Evolutionary conservation across 2,113 vertebrate species (phyloP).

Genomic region (Otus sunia): DNA sequence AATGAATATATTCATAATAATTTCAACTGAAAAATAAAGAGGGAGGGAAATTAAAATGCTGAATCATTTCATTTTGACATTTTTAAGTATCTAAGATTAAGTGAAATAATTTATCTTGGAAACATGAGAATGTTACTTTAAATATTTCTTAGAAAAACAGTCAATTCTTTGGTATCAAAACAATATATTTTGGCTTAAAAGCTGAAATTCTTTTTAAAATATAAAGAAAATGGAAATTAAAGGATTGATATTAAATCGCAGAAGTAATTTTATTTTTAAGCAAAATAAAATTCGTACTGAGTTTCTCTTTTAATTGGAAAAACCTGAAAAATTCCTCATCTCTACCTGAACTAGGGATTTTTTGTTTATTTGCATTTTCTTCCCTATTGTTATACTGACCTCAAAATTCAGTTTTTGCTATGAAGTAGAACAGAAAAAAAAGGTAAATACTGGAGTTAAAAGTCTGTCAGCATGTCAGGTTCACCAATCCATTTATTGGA

Average conservation of each 20-base stretch:
- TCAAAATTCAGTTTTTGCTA: neutral
- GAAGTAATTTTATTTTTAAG: neutral
- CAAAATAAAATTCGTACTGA: neutral
- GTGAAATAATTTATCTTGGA: neutral
- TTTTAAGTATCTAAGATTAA: neutral
- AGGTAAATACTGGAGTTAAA: neutral
- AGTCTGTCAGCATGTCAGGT: neutral
- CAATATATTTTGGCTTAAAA: neutral
- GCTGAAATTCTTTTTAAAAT: neutral
- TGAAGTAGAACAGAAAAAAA: neutral
- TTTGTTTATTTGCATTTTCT: neutral
- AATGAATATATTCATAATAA: neutral
- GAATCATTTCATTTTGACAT: neutral
- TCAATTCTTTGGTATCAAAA: neutral
- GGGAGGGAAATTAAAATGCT: neutral
- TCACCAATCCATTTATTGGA: neutral
- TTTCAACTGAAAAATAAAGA: neutral
- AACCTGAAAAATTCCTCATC: neutral
- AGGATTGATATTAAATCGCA: neutral
- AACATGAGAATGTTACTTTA: neutral
- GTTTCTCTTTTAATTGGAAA: neutral
- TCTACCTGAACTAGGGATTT: neutral
- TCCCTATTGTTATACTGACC: neutral
- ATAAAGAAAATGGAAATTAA: neutral
- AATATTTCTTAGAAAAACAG: neutral